Evolutionary conservation across 2,797 vertebrate species (phyloP), one percentile per base, ranked within the genome.

Genomic region (Moxostoma hubbsi): DNA sequence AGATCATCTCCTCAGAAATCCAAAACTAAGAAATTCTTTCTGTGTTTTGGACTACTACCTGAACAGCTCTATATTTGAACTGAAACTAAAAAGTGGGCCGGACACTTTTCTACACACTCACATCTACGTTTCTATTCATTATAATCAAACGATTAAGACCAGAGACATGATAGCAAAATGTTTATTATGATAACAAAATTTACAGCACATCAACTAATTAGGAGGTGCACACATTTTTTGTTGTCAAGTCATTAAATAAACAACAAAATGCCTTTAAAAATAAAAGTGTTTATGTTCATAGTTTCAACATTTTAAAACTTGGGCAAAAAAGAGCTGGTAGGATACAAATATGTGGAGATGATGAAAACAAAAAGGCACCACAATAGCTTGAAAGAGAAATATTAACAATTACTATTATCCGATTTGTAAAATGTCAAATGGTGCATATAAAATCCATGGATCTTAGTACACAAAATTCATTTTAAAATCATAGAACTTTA

Each of bases 351-450:
- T 8, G 59, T 15, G 15, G 11, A 76, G 57, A 54, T 50, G 47
- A 59, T 15, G 13, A 36, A 73, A 65, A 73, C 9, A 72, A 47
- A 65, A 49, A 13, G 59, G 47, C 50, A 59, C 9, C 61, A 12
- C 51, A 43, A 36, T 55, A 57, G 62, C 49, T 55, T n/a, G 51
- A 49, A 55, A 74, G 66, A 76, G 51, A 55, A 67, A 59, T 59
- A 55, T 72, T 45, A 66, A 47, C 54, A 76, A 65, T 36, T 59
- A 47, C 61, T 68, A 61, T 81, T 73, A 5, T 79, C 69, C 59
- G 43, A 73, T 76, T 68, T 85, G 73, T 83, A 83, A 85, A 85
- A 81, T 85, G 73, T 83, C 81, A 85, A 85, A 81, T 72, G 54
- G 67, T 77, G 64, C 54, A 71, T 71, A 77, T 79, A 83, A 85